A percentile compares a stretch with the other conserved stretches of the same genome.
phyloP scores from a whole-genome alignment of 2,113 vertebrate genomes.

The Rynchops niger region DNA sequence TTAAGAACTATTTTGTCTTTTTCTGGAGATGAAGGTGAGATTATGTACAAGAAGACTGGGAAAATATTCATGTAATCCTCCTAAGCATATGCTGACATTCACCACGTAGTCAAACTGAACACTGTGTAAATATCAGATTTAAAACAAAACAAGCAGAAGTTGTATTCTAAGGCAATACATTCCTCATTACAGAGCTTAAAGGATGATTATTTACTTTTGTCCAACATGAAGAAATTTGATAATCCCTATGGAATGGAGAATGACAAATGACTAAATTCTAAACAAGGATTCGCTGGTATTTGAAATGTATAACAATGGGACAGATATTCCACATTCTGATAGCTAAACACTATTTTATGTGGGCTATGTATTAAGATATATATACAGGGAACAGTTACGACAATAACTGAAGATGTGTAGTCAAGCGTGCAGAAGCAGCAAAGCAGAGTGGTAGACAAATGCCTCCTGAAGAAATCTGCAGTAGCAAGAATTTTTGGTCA shows the following conservation, averaged over 20 bases:
- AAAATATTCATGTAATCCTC: background rate
- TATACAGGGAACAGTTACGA: background rate
- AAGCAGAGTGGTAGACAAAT: background rate
- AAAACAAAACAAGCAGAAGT: background rate
- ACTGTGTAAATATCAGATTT: background rate
- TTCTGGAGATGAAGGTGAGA: background rate
- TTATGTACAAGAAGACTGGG: background rate
- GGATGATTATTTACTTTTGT: background rate
- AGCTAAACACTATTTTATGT: background rate
- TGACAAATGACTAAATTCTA: background rate
- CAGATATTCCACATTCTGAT: background rate
- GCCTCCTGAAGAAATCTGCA: background rate
- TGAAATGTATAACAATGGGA: background rate
- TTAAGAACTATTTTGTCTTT: background rate
- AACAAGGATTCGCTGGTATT: background rate
- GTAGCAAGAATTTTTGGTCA: background rate
- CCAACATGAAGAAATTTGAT: background rate
- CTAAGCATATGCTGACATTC: background rate
- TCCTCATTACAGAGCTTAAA: background rate
- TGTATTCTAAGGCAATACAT: background rate
- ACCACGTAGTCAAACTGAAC: background rate
- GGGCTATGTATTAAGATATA: background rate
- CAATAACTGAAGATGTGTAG: background rate
- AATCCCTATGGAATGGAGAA: background rate
- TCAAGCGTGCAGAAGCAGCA: background rate